These are phyloP conservation scores for Idaea dimidiata DNA, from an alignment of 2,888 invertebrate genomes.

Conservation along the genomic window DNA sequence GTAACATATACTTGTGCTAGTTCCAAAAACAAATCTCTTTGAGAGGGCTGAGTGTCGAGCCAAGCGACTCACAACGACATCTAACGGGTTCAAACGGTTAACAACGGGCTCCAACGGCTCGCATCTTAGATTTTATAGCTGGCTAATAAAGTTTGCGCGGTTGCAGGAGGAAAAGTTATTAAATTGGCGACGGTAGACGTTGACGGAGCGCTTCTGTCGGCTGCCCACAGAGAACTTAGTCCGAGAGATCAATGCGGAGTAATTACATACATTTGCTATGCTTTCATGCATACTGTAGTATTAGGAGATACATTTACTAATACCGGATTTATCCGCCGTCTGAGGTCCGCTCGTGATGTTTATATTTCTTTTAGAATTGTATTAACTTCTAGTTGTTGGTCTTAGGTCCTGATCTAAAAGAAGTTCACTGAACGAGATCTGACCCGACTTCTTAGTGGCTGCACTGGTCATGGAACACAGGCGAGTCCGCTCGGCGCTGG, in stretches of 20 bases:
- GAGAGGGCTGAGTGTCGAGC: background rate
- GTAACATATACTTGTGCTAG: background rate
- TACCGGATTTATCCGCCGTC: too few species aligned
- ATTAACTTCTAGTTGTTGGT: too few species aligned
- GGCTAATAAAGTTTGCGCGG: constrained; percentile 52
- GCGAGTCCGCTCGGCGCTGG: too few species aligned
- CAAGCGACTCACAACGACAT: constrained; percentile 4
- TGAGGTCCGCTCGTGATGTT: too few species aligned
- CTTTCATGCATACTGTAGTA: too few species aligned
- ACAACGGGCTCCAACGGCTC: constrained; percentile 8
- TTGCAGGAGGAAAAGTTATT: constrained; percentile 49
- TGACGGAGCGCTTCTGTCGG: constrained; percentile 47
- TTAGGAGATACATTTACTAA: too few species aligned
- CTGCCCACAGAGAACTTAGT: constrained; percentile 20
- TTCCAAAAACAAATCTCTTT: constrained; percentile 3
- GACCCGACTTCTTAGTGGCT: too few species aligned
- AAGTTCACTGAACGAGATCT: too few species aligned
- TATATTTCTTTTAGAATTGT: too few species aligned
- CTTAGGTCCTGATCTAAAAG: too few species aligned
- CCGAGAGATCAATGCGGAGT: constrained; percentile 18
- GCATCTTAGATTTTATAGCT: constrained; percentile 38
- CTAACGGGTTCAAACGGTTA: constrained; percentile 6
- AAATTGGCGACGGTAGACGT: constrained; percentile 47
- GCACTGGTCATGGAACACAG: too few species aligned
- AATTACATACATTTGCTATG: background rate